Evolutionary conservation across 2,888 invertebrate species (phyloP), one percentile per base, ranked within the genome.

Genomic region (Ectemnius lituratus): DNA sequence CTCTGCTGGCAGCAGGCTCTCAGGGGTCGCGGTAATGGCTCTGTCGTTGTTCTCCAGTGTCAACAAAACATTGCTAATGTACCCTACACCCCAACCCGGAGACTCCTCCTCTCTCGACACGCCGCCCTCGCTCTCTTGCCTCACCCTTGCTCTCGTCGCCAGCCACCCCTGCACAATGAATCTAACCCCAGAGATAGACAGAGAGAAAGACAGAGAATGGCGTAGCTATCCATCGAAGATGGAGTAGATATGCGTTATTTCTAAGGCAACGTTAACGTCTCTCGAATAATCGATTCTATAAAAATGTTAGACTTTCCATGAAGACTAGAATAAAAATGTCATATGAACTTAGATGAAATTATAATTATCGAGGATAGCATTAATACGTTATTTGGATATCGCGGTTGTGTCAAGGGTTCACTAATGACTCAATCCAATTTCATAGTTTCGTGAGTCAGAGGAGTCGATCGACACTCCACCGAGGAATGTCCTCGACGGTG

Each of bases 31-130:
- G 81, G 86, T 89, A 89, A 89, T 89, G 90, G 89, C 87, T 84
- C 84, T 82, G 83, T 82, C 83, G 79, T 80, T 80, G 78, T 81
- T 80, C 80, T 79, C 80, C 78, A 81, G 79, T 88, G 88, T 89
- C 89, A 90, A 90, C 90, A 89, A 89, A 89, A 89, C 88, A 85
- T 87, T 85, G 86, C 86, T 88, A 87, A 88, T 86, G 88, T 85
- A 87, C 82, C 80, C 74, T 52, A 5, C 16, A 79, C 74, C 82
- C 82, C 79, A 61, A 58, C 76, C 52, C 61, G 68, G 66, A 65
- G 16, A 16, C 52, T 52, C n/a, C 79, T 80, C 82, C 37, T 37
- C 37, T 37, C 37, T 37, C 37, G 37, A 37, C 37, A 37, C 5
- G 11, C 37, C 37, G 81, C 84, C 82, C 83, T 75, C n/a, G 60